Conservation (phyloP, 2,797 vertebrate species). For the Oreochromis grahami region DNA sequence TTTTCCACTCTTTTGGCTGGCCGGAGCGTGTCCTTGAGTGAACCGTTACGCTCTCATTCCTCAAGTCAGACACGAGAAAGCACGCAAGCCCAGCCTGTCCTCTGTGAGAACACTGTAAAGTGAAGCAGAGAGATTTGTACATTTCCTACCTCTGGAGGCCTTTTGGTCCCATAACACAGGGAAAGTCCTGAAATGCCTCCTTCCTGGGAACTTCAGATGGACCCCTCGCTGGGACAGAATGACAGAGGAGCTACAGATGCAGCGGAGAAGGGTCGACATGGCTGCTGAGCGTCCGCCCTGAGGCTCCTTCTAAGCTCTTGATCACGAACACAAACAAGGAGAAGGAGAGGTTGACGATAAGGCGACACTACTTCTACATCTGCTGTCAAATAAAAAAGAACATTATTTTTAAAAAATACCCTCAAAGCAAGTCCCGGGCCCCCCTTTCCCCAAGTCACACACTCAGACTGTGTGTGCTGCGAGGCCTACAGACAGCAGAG, state of each 20-base stretch:
- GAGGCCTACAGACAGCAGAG: slow-evolving; percentile 59
- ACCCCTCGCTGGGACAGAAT: slow-evolving; percentile 53
- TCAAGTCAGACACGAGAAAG: neutral
- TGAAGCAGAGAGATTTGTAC: neutral
- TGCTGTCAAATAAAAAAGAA: slow-evolving; percentile 27
- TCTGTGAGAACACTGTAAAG: slow-evolving; percentile 4
- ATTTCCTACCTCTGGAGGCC: slow-evolving; percentile 70
- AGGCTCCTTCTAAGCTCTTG: slow-evolving; percentile 50
- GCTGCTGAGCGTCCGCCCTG: slow-evolving; percentile 22
- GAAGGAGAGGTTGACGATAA: slow-evolving; percentile 11
- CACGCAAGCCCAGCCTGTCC: neutral
- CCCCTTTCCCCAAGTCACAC: slow-evolving; percentile 5
- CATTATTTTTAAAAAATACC: slow-evolving; percentile 17
- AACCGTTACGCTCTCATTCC: slow-evolving; percentile 21
- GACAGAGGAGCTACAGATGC: slow-evolving; percentile 65
- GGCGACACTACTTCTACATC: slow-evolving; percentile 6
- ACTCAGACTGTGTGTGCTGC: slow-evolving; percentile 11
- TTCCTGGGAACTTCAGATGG: slow-evolving; percentile 51
- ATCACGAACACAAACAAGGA: slow-evolving; percentile 26
- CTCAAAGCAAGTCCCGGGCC: slow-evolving; percentile 12
- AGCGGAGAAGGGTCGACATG: slow-evolving; percentile 77
- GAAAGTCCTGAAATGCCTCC: slow-evolving; percentile 74
- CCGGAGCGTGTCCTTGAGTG: slow-evolving; percentile 17
- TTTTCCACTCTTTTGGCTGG: slow-evolving; percentile 38
- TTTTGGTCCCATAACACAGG: slow-evolving; percentile 74